These are phyloP conservation scores for Leucoraja erinaceus DNA, from an alignment of 2,113 vertebrate genomes.

Conservation along the genomic window DNA sequence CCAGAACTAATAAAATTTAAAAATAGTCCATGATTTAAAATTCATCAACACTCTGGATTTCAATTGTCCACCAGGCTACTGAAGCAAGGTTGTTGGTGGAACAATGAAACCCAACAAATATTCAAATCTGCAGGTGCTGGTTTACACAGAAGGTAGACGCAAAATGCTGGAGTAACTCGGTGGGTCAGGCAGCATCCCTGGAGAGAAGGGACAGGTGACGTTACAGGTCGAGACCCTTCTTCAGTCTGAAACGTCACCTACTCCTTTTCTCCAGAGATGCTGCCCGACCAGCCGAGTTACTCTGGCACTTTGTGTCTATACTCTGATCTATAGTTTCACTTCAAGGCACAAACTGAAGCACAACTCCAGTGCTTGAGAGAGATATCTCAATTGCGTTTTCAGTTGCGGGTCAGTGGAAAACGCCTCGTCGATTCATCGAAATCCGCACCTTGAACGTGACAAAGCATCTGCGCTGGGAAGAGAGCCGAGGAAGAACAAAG, in stretches of 20 bases:
- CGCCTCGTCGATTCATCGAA: neutral
- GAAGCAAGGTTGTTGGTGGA: neutral
- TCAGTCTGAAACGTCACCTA: too few species aligned
- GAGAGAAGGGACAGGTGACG: too few species aligned
- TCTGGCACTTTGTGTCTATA: too few species aligned
- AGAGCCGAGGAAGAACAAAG: neutral
- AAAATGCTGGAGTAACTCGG: too few species aligned
- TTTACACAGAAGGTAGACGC: too few species aligned
- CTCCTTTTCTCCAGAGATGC: too few species aligned
- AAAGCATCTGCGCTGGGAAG: slow-evolving; percentile 1
- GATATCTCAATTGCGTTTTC: neutral
- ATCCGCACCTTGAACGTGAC: neutral
- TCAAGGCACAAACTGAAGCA: neutral
- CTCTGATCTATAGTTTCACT: neutral
- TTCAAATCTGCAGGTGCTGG: neutral
- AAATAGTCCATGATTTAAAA: neutral
- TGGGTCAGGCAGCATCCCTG: too few species aligned
- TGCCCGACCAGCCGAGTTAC: too few species aligned
- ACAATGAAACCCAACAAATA: neutral
- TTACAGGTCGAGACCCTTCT: too few species aligned
- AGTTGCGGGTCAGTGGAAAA: neutral
- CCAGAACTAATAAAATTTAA: neutral
- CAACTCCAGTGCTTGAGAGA: neutral
- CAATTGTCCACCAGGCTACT: neutral
- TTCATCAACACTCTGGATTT: neutral